Conservation (phyloP, 2,888 invertebrate genomes). For the Priocnemis perturbator region DNA sequence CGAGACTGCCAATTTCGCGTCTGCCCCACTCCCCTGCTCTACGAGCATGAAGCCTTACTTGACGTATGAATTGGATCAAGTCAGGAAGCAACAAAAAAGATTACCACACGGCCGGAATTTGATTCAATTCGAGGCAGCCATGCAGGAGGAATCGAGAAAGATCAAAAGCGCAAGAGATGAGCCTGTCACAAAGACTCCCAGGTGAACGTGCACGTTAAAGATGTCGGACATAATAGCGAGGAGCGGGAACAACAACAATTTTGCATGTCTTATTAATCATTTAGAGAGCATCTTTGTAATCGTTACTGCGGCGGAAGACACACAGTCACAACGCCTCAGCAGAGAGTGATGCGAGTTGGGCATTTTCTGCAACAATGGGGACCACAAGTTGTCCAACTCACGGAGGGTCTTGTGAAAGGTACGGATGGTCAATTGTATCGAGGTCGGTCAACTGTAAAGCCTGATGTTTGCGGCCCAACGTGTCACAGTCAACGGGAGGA, state of each 20-base stretch:
- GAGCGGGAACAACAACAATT: not conserved
- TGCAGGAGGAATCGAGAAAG: conserved; percentile 66
- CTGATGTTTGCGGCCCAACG: conserved; percentile 40
- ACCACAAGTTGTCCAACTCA: conserved; percentile 78
- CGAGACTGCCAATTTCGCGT: conserved; percentile 75
- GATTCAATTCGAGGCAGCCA: conserved; percentile 74
- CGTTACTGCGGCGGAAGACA: conserved; percentile 89
- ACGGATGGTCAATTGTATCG: conserved; percentile 65
- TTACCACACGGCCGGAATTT: conserved; percentile 74
- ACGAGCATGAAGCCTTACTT: conserved; percentile 83
- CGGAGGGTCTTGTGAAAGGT: conserved; percentile 76
- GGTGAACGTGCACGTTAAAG: conserved; percentile 32
- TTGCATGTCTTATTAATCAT: not conserved
- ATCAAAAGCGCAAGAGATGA: conserved; percentile 47
- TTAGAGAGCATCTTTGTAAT: conserved; percentile 78
- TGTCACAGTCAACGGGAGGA: conserved; percentile 22
- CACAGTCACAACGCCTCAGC: conserved; percentile 83
- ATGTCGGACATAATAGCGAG: not conserved
- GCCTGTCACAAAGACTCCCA: conserved; percentile 46
- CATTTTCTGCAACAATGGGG: conserved; percentile 83
- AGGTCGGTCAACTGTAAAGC: conserved; percentile 39
- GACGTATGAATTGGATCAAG: conserved; percentile 82
- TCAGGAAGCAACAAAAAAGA: conserved; percentile 76
- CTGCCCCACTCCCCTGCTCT: conserved; percentile 78
- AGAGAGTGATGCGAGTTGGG: conserved; percentile 81